These are phyloP conservation scores for Sebastes cheni DNA, from an alignment of 2,797 vertebrate genomes.

Conservation along the genomic window DNA sequence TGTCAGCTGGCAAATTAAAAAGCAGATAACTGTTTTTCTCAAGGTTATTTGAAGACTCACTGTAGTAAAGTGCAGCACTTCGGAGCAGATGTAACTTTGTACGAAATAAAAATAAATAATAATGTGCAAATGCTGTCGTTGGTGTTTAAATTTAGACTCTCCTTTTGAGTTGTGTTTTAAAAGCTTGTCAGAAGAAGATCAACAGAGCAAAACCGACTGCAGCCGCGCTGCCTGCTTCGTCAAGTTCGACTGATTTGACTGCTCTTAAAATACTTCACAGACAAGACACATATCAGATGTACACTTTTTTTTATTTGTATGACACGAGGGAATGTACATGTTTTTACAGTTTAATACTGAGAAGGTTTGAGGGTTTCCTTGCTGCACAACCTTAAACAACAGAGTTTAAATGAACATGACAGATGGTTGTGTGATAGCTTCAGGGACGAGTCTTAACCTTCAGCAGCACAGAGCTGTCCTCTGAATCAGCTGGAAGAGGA, in stretches of 20 bases:
- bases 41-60: slow-evolving; percentile 36
- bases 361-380: slow-evolving; percentile 18
- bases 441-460: slow-evolving; percentile 50
- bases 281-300: not conserved
- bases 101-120: slow-evolving; percentile 23
- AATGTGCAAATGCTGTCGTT: not conserved
- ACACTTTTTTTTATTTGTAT: slow-evolving; percentile 27
- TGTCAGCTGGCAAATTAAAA: slow-evolving; percentile 15
- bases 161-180: slow-evolving; percentile 12
- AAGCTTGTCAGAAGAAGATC: slow-evolving; percentile 18
- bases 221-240: not conserved
- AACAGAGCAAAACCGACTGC: not conserved
- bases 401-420: slow-evolving; percentile 43
- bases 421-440: slow-evolving; percentile 50
- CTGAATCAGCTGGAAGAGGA: not conserved
- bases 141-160: slow-evolving; percentile 39
- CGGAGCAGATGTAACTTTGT: slow-evolving; percentile 10
- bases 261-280: slow-evolving; percentile 14
- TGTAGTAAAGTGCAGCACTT: not conserved
- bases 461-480: slow-evolving; percentile 20
- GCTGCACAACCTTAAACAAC: slow-evolving; percentile 13
- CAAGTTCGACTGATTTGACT: not conserved
- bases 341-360: slow-evolving; percentile 26
- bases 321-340: slow-evolving; percentile 5
- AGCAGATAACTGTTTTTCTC: slow-evolving; percentile 34